Evolutionary conservation across 2,113 vertebrate species (phyloP).

Genomic region (Hystrix brachyura): DNA sequence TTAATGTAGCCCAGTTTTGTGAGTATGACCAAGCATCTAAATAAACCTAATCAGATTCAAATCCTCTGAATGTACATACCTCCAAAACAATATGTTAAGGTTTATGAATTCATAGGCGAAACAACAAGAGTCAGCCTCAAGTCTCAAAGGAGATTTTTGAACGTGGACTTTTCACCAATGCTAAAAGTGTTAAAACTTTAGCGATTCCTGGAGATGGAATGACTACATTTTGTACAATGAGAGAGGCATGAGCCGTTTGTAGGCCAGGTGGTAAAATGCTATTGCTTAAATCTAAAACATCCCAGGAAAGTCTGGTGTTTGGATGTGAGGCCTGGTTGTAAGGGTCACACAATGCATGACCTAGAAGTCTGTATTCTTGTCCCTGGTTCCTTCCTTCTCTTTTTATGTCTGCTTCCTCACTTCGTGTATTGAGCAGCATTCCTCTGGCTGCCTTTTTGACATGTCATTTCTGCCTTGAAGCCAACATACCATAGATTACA

Average conservation of each 20-base stretch:
- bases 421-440: background rate
- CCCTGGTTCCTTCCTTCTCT: background rate
- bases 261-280: background rate
- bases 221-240: background rate
- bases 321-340: background rate
- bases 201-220: background rate
- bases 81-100: background rate
- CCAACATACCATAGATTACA: background rate
- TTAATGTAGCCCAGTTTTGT: background rate
- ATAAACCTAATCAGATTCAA: background rate
- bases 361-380: background rate
- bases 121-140: background rate
- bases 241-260: background rate
- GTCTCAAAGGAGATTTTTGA: background rate
- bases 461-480: background rate
- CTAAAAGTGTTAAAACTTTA: background rate
- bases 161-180: background rate
- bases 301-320: background rate
- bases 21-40: background rate
- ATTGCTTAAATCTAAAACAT: background rate
- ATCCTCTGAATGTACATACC: background rate
- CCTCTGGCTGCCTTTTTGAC: background rate
- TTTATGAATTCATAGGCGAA: background rate
- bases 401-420: background rate
- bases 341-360: background rate